These are phyloP conservation scores for Antheraea mylitta DNA, from an alignment of 1,140 invertebrate genomes.

Conservation along the genomic window DNA sequence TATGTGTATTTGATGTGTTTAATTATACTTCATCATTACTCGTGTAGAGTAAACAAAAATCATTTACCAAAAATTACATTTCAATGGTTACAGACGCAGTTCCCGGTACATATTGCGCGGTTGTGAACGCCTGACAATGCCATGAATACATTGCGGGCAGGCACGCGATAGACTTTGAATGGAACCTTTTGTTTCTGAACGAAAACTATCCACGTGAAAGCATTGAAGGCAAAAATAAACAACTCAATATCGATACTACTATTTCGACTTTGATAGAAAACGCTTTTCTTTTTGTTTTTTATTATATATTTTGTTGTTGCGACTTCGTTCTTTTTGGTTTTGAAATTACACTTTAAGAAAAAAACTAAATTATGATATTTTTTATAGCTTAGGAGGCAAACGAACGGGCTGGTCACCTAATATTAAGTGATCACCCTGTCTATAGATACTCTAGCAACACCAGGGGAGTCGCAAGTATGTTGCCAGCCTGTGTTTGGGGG, in stretches of 20 bases:
- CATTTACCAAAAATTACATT: background rate
- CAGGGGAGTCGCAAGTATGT: no score
- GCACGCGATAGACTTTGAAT: background rate
- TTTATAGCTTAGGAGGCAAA: no score
- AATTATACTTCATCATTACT: background rate
- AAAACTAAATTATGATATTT: no score
- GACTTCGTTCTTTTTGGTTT: no score
- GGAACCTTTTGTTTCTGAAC: constrained; percentile 1
- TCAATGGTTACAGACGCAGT: background rate
- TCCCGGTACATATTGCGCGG: background rate
- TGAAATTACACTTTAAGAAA: no score
- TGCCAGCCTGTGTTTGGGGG: no score
- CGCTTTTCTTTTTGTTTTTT: background rate
- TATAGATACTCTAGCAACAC: no score
- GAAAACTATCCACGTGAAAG: background rate
- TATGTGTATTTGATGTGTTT: no score
- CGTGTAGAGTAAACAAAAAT: background rate
- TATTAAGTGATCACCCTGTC: no score
- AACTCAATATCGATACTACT: background rate
- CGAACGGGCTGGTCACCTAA: no score
- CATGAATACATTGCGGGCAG: background rate
- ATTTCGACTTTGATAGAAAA: background rate
- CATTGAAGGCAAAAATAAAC: constrained; percentile 1
- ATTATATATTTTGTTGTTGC: no score
- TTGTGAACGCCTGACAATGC: background rate